phyloP scores from a whole-genome alignment of 2,113 vertebrate genomes.

The Tragelaphus scriptus region DNA sequence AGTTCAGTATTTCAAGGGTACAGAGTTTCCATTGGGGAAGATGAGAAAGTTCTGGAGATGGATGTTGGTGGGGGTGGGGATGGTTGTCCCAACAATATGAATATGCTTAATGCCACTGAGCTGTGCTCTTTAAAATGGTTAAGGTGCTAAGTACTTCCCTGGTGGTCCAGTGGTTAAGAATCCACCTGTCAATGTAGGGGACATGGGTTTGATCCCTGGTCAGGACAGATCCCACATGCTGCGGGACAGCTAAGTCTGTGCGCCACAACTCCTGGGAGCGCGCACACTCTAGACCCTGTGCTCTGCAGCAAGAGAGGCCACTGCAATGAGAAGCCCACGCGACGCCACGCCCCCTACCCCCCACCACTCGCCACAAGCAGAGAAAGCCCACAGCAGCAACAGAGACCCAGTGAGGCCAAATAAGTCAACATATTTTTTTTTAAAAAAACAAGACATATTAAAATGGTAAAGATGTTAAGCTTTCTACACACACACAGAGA shows the following conservation, averaged over 20 bases:
- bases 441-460: not conserved
- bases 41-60: not conserved
- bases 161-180: not conserved
- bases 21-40: not conserved
- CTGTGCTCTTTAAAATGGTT: not conserved
- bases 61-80: not conserved
- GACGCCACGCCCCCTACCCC: accelerated
- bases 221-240: not conserved
- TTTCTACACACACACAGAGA: not conserved
- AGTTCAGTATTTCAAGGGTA: not conserved
- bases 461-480: not conserved
- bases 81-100: not conserved
- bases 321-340: not conserved
- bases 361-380: not conserved
- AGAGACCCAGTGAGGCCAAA: not conserved
- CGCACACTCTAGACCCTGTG: not conserved
- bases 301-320: not conserved
- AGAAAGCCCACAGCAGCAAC: not conserved
- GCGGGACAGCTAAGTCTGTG: not conserved
- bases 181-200: not conserved
- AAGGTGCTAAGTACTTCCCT: not conserved
- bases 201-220: not conserved
- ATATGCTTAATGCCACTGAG: not conserved
- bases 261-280: accelerated
- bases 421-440: not conserved